Conservation (phyloP, 2,888 invertebrate genomes). For the Drosophila birchii region DNA sequence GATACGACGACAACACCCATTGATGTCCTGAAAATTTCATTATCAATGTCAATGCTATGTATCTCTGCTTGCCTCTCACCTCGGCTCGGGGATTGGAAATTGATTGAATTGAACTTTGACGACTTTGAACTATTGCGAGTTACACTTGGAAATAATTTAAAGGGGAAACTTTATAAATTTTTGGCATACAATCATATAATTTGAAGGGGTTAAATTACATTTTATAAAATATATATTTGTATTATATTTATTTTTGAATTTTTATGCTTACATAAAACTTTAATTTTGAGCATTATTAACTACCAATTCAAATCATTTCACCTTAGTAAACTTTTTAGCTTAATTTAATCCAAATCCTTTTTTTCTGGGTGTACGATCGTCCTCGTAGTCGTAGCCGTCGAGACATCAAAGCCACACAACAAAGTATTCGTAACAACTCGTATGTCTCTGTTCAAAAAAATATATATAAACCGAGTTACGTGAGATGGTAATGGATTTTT, state of each 20-base stretch:
- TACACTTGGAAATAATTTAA: not conserved
- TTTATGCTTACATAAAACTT: not conserved
- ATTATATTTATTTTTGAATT: no score
- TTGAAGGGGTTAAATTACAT: not conserved
- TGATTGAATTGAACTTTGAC: conserved; percentile 79
- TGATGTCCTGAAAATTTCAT: conserved; percentile 67
- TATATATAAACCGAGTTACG: conserved; percentile 10
- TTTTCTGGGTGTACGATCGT: conserved; percentile 3
- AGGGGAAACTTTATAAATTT: not conserved
- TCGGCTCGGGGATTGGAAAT: conserved; percentile 58
- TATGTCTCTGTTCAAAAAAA: conserved; percentile 22
- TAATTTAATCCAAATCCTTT: not conserved
- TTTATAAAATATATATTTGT: not conserved
- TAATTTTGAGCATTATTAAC: not conserved
- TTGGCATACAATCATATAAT: not conserved
- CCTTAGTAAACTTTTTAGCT: fast-evolving
- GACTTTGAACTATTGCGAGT: conserved; percentile 68
- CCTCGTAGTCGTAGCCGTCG: conserved; percentile 7
- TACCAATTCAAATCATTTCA: not conserved
- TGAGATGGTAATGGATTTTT: conserved; percentile 17
- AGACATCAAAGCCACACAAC: conserved; percentile 67
- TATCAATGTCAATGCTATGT: conserved; percentile 72
- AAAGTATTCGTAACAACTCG: conserved; percentile 36
- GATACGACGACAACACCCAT: conserved; percentile 46
- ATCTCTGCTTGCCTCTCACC: conserved; percentile 16